Evolutionary conservation across 2,113 vertebrate species (phyloP), one percentile per base, ranked within the genome.

Genomic region (Meriones unguiculatus): DNA sequence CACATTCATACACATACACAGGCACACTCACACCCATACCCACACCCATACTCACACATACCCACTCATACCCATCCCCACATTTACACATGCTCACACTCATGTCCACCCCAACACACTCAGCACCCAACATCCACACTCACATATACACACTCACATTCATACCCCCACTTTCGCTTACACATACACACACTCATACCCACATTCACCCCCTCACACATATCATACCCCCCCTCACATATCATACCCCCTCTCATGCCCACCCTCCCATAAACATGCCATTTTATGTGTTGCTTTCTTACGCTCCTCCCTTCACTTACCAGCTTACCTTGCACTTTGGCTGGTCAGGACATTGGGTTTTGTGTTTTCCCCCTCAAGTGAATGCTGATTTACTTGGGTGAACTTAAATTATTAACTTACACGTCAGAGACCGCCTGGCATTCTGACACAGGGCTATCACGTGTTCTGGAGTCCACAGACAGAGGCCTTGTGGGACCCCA

Each of bases 401-500:
- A 96, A 78, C 90, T 96, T 95, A 65, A 93, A 95, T 89, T 35
- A 90, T 89, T 95, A 96, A 88, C 30, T 93, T 93, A 76, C 5
- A 13, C 87, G 12, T 85, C 46, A 57, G 78, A 81, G 89, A 80
- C 84, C 95, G 97, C 96, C 67, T 95, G 91, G 89, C 89, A 81
- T 73, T 75, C 95, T 91, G 52, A 24, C 92, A 41, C 75, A 86
- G 76, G 78, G 38, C 59, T 30, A 28, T 89, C 92, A 72, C 78
- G 20, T 87, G 92, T 93, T 97, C 76, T 95, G 89, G 88, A 96
- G 88, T 86, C 30, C 65, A 81, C 70, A 57, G 64, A 85, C 93
- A 96, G 92, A 94, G 94, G 81, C 92, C 57, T 97, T 97, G 85
- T 97, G 78, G 93, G 96, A 95, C 75, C 86, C 50, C 76, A 85